These are phyloP conservation scores for Acomys russatus DNA, from an alignment of 2,797 vertebrate genomes.

Conservation along the genomic window DNA sequence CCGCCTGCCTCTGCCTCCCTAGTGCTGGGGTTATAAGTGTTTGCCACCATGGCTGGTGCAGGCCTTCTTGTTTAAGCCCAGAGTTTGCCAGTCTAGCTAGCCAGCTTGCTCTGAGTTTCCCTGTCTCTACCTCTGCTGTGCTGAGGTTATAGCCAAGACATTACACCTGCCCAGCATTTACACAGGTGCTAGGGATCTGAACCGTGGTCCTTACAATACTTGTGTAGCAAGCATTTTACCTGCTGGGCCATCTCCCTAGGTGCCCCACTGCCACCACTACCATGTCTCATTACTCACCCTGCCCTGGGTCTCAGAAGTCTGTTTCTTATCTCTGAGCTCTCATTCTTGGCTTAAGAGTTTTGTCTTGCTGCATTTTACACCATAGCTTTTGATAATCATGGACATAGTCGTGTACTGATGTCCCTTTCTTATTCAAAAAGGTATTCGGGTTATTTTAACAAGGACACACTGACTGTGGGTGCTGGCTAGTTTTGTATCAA, in stretches of 20 bases:
- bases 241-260: not conserved
- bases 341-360: not conserved
- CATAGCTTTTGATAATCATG: not conserved
- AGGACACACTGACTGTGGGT: not conserved
- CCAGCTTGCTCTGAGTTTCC: not conserved
- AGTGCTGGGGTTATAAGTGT: no score
- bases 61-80: not conserved
- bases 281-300: not conserved
- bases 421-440: not conserved
- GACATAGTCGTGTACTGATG: not conserved
- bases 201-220: not conserved
- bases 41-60: no score
- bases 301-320: not conserved
- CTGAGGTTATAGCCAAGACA: not conserved
- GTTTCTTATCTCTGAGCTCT: not conserved
- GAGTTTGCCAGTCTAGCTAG: not conserved
- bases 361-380: conserved; percentile 24
- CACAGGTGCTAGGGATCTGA: not conserved
- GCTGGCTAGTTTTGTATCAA: not conserved
- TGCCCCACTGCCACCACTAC: no score
- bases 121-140: not conserved
- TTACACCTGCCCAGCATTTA: not conserved
- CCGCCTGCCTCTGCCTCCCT: no score
- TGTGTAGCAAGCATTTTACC: not conserved
- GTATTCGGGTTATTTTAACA: not conserved